Percentiles rank a stretch among this genome's conserved stretches.
phyloP scores from a whole-genome alignment of 2,113 vertebrate species.

The Lepus americanus region DNA sequence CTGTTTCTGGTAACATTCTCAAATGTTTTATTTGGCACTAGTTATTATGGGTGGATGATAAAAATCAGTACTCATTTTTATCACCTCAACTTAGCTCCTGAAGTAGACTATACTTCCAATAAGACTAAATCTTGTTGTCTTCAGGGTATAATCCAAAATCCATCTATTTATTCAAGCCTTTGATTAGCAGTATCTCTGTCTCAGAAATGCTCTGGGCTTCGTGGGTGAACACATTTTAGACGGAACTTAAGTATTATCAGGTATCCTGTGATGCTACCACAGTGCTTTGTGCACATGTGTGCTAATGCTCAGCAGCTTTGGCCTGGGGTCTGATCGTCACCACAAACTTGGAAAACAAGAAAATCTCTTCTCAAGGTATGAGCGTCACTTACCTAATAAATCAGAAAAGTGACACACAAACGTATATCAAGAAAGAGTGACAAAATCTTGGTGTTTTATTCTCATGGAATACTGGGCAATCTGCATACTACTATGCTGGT shows the following conservation, averaged over 20 bases:
- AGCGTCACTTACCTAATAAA: slow-evolving; percentile 37
- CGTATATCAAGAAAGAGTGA: neutral
- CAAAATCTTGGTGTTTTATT: neutral
- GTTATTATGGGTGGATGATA: neutral
- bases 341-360: slow-evolving; percentile 24
- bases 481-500: neutral
- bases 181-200: slow-evolving; percentile 60
- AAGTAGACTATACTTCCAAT: slow-evolving; percentile 3
- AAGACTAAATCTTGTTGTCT: slow-evolving; percentile 65
- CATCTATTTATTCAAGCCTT: slow-evolving; percentile 61
- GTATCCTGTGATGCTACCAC: slow-evolving; percentile 30
- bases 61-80: slow-evolving; percentile 42
- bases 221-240: slow-evolving; percentile 57
- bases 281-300: slow-evolving; percentile 19
- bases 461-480: neutral
- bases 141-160: slow-evolving; percentile 60
- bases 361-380: slow-evolving; percentile 30
- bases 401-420: slow-evolving; percentile 24
- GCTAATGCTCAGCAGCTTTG: slow-evolving; percentile 26
- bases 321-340: slow-evolving; percentile 12
- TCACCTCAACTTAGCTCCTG: slow-evolving; percentile 12
- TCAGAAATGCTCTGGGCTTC: slow-evolving; percentile 63
- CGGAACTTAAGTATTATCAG: slow-evolving; percentile 58
- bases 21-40: neutral
- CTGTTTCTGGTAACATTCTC: neutral